Conservation (phyloP, 2,797 vertebrate species). For the Jordanella pulchra region DNA sequence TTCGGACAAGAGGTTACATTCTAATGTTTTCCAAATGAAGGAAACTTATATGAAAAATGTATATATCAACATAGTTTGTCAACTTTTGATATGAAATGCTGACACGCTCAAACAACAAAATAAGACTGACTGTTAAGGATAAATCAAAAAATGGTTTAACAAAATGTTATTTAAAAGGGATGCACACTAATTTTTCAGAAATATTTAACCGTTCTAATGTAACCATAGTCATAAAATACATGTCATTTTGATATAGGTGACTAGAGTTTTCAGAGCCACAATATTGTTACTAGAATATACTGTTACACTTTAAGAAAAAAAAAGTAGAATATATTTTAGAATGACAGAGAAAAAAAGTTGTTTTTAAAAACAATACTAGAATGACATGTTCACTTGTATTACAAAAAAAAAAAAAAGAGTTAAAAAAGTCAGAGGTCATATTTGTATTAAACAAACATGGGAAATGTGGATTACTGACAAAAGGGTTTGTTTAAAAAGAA, state of each 20-base stretch:
- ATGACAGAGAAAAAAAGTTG: not conserved
- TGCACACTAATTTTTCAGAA: not conserved
- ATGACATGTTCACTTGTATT: not conserved
- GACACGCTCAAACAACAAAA: not conserved
- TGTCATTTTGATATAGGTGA: not conserved
- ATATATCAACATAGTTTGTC: too few species aligned
- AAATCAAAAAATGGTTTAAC: not conserved
- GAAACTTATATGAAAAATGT: too few species aligned
- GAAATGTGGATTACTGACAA: too few species aligned
- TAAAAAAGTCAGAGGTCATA: too few species aligned
- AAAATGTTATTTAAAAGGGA: not conserved
- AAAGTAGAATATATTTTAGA: not conserved
- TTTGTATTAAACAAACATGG: too few species aligned
- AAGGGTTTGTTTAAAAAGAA: too few species aligned
- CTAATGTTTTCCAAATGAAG: too few species aligned
- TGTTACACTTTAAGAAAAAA: not conserved
- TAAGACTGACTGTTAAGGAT: not conserved
- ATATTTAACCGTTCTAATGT: not conserved
- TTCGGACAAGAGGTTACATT: not conserved
- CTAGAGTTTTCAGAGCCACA: not conserved
- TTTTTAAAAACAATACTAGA: not conserved
- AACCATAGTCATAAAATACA: not conserved
- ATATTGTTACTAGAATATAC: not conserved
- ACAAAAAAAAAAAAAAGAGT: not conserved
- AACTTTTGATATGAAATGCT: not conserved